Evolutionary conservation across 2,888 invertebrate genomes (phyloP).

Genomic region (Trimorus sp.): DNA sequence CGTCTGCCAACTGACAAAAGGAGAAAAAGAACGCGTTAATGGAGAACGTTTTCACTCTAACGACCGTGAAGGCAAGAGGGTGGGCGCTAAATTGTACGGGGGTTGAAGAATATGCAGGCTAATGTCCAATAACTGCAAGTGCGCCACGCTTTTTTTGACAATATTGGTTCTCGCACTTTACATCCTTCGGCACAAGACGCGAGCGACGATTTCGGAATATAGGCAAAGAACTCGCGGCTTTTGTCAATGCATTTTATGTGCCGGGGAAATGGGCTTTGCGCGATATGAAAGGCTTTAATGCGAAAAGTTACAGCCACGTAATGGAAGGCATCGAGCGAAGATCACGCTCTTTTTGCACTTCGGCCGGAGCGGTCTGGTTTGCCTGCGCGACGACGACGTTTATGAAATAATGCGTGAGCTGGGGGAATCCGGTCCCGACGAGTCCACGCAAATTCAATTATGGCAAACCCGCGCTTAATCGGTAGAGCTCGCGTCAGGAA

Average conservation of each 20-base stretch:
- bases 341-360: constrained; percentile 18
- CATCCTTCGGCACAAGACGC: constrained; percentile 53
- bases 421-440: constrained; percentile 4
- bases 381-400: neutral
- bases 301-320: constrained; percentile 36
- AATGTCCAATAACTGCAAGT: constrained; percentile 61
- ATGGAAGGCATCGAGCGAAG: constrained; percentile 5
- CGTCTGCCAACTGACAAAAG: constrained; percentile 79
- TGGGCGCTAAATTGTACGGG: constrained; percentile 53
- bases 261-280: constrained; percentile 39
- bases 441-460: no score
- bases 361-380: neutral
- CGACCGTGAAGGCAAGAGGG: constrained; percentile 74
- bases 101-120: constrained; percentile 60
- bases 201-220: constrained; percentile 41
- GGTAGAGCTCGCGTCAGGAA: no score
- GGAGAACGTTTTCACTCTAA: constrained; percentile 80
- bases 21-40: constrained; percentile 77
- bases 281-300: constrained; percentile 43
- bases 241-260: constrained; percentile 44
- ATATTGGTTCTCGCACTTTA: constrained; percentile 60
- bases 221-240: constrained; percentile 41
- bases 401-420: constrained; percentile 15
- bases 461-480: no score
- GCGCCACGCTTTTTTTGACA: constrained; percentile 54